These are phyloP conservation scores for Microcebus griseorufus DNA, from an alignment of 2,113 vertebrate species.

Conservation along the genomic window DNA sequence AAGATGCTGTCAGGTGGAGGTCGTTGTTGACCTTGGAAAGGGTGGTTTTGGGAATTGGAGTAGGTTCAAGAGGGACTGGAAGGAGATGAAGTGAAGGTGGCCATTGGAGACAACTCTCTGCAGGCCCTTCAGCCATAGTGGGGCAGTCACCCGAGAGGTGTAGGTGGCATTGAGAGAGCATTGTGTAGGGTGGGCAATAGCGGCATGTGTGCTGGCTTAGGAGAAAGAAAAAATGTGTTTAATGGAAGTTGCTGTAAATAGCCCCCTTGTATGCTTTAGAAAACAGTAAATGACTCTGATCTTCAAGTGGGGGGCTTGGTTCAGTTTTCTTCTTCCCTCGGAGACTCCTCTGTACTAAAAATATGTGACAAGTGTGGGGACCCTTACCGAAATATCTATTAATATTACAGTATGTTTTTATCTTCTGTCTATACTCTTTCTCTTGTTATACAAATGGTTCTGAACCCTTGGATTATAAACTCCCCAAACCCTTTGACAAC, in stretches of 20 bases:
- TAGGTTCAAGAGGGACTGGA: background rate
- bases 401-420: background rate
- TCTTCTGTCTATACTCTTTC: background rate
- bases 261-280: background rate
- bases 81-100: background rate
- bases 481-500: background rate
- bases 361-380: background rate
- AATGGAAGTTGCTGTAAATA: background rate
- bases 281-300: background rate
- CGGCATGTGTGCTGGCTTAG: accelerated
- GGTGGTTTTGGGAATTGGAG: background rate
- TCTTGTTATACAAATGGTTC: background rate
- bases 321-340: background rate
- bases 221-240: background rate
- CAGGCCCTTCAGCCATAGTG: background rate
- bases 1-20: background rate
- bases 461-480: background rate
- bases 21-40: background rate
- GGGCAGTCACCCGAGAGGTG: background rate
- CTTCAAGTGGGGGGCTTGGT: background rate
- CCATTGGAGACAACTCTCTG: background rate
- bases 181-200: background rate
- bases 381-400: background rate
- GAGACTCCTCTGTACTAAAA: background rate
- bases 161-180: background rate